These are phyloP conservation scores for Leptopilina myrica DNA, from an alignment of 2,888 invertebrate species.

Conservation along the genomic window DNA sequence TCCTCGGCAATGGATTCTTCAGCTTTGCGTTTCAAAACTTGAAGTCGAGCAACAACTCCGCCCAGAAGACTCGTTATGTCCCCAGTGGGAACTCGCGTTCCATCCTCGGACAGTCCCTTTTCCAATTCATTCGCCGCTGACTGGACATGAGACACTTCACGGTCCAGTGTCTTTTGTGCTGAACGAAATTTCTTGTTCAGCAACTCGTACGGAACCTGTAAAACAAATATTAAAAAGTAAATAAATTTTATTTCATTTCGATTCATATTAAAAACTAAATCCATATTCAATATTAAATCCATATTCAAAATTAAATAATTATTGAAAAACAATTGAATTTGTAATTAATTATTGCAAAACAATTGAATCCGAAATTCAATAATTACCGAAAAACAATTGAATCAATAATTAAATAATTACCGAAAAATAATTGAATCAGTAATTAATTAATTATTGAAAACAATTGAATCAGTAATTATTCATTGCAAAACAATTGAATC, in stretches of 20 bases:
- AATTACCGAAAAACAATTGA: too few relatives aligned
- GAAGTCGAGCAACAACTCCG: constrained; percentile 93
- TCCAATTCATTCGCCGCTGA: constrained; percentile 89
- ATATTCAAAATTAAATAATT: too few relatives aligned
- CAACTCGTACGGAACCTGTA: constrained; percentile 96
- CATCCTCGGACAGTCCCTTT: constrained; percentile 80
- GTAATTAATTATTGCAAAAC: too few relatives aligned
- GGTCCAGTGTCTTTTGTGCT: constrained; percentile 95
- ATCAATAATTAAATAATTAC: too few relatives aligned
- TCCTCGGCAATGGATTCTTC: constrained; percentile 96
- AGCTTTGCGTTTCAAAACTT: constrained; percentile 94
- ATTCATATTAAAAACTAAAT: too few relatives aligned
- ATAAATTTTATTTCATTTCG: neutral
- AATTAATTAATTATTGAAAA: too few relatives aligned
- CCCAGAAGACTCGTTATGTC: constrained; percentile 90
- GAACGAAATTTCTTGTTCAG: constrained; percentile 97
- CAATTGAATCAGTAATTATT: too few relatives aligned
- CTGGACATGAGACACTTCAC: constrained; percentile 94
- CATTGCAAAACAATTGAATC: too few relatives aligned
- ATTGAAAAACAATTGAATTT: too few relatives aligned
- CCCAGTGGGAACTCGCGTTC: constrained; percentile 78
- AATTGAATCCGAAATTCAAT: too few relatives aligned
- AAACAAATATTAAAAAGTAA: neutral
- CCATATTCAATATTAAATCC: too few relatives aligned
- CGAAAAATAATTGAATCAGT: too few relatives aligned